Evolutionary conservation across 2,888 invertebrate species (phyloP), one percentile per base, ranked within the genome.

Genomic region (Aelia acuminata): DNA sequence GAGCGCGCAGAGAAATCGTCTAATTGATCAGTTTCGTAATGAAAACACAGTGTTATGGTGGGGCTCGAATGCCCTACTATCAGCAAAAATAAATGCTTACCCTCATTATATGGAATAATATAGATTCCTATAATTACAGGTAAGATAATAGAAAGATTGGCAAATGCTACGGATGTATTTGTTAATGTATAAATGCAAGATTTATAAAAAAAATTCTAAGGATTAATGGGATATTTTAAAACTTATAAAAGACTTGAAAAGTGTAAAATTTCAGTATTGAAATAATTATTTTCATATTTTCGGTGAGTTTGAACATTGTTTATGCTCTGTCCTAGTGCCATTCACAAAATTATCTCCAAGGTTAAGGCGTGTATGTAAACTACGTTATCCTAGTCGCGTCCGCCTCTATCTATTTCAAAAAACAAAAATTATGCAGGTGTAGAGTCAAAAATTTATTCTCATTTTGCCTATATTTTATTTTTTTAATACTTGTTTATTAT

Each of bases 71-170:
- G 31, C 1, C 35, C 18, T 35, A 7, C 63, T 70, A 70, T 70
- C 63, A 70, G 63, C 63, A 70, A 70, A 70, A 70, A 70, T 70
- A 35, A 70, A 31, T 70, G 63, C 63, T 70, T 70, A 70, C 63
- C 31, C 18, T 35, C 63, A 70, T 70, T 35, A 20, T 70, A 70
- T 20, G 31, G 63, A 4, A 70, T 35, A 70, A 70, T 70, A 70
- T 18, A 1, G 7, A 31, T 31, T 18, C 1, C 18, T 70, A 35
- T 70, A 70, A 70, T 70, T 70, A 70, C 63, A 70, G 63, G 63
- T 70, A 70, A 20, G 35, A 57, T 57, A 57, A 57, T 35, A 35
- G 5, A 18, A 18, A 35, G 31, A 20, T 70, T 35, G 7, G 20
- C 20, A 70, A 70, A 70, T 70, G 18, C 0, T 70, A 31, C 18